phyloP scores from a whole-genome alignment of 2,797 vertebrate species.

The Ctenosaura bakeri region DNA sequence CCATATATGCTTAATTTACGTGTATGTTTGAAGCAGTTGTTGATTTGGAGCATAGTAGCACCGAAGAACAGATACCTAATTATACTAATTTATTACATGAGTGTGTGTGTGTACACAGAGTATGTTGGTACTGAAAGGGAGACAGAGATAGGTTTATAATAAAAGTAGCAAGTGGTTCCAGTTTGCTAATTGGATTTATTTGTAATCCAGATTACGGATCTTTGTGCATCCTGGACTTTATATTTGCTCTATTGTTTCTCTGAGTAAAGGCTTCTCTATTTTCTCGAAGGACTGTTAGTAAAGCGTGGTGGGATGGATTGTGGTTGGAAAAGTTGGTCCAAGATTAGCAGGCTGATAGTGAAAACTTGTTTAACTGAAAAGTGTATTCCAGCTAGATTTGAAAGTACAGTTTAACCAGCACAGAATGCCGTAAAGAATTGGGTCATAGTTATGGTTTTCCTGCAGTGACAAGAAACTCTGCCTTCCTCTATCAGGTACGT shows the following conservation, averaged over 20 bases:
- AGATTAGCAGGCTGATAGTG: not conserved
- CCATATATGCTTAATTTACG: not conserved
- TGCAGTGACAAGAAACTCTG: not conserved
- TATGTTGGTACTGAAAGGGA: not conserved
- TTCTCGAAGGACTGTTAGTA: not conserved
- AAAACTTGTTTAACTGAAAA: constrained; percentile 37
- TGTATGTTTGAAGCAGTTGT: not conserved
- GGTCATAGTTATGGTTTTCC: not conserved
- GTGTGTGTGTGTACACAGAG: not conserved
- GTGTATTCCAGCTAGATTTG: not conserved
- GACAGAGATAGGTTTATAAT: not conserved
- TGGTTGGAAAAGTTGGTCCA: constrained; percentile 23
- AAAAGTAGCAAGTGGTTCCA: not conserved
- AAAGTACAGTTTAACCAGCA: constrained; percentile 39
- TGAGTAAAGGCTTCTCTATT: not conserved
- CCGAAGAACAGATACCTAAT: not conserved
- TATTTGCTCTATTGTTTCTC: not conserved
- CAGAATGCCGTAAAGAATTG: constrained; percentile 42
- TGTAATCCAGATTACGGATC: not conserved
- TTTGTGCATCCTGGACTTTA: not conserved
- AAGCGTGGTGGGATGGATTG: not conserved
- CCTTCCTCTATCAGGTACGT: constrained; percentile 84
- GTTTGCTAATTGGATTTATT: not conserved
- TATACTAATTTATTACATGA: not conserved
- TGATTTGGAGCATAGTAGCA: not conserved